These are phyloP conservation scores for Helicoverpa zea DNA, from an alignment of 1,140 invertebrate genomes.

Conservation along the genomic window DNA sequence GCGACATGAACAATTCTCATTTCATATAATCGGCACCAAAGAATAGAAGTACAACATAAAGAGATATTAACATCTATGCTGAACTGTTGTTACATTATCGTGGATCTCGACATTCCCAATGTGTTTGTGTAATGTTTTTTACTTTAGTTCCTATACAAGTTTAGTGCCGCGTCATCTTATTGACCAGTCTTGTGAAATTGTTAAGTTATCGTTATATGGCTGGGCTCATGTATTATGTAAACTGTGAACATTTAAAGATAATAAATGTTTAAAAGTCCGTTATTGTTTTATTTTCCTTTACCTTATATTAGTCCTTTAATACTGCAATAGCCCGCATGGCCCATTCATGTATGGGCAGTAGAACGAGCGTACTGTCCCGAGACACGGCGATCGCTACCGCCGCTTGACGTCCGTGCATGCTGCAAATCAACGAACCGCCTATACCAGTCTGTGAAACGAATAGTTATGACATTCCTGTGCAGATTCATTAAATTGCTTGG, in stretches of 20 bases:
- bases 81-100: slow-evolving; percentile 43
- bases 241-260: slow-evolving; percentile 48
- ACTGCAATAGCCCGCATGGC: background rate
- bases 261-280: slow-evolving; percentile 47
- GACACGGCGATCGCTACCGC: slow-evolving; percentile 71
- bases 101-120: slow-evolving; percentile 80
- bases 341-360: slow-evolving; percentile 69
- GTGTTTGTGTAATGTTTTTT: slow-evolving; percentile 65
- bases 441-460: slow-evolving; percentile 69
- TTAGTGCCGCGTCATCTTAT: slow-evolving; percentile 55
- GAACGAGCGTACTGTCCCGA: slow-evolving; percentile 64
- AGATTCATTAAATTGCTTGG: background rate
- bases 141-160: slow-evolving; percentile 72
- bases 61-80: slow-evolving; percentile 34
- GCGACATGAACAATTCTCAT: slow-evolving; percentile 45
- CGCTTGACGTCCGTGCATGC: slow-evolving; percentile 54
- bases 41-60: slow-evolving; percentile 53
- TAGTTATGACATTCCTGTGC: background rate
- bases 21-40: slow-evolving; percentile 68
- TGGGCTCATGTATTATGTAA: slow-evolving; percentile 57
- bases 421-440: slow-evolving; percentile 74
- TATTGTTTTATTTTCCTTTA: slow-evolving; percentile 44
- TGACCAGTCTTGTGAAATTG: slow-evolving; percentile 48
- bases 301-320: background rate
- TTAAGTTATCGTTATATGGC: slow-evolving; percentile 47